phyloP scores from a whole-genome alignment of 2,113 vertebrate species.

The Colius striatus region DNA sequence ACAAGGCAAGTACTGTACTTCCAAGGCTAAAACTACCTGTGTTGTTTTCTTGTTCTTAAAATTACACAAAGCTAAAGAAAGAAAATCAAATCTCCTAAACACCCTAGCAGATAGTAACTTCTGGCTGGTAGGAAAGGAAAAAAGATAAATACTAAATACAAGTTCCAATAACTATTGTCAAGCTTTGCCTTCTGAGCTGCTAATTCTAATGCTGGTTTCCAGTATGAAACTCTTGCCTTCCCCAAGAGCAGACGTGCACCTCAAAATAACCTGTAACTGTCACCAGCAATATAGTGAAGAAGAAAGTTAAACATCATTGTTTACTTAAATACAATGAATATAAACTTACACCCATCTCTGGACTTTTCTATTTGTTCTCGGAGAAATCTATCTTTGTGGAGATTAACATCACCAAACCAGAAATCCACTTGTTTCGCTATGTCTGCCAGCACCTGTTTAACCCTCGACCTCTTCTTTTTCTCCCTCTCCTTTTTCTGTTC shows the following conservation, averaged over 20 bases:
- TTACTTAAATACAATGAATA: neutral
- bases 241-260: fast-evolving
- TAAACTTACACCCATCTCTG: conserved; percentile 90
- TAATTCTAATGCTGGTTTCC: neutral
- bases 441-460: conserved; percentile 94
- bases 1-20: neutral
- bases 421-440: conserved; percentile 97
- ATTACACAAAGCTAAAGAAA: neutral
- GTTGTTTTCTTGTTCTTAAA: neutral
- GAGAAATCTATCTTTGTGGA: conserved; percentile 94
- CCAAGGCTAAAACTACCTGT: neutral
- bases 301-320: neutral
- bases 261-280: neutral
- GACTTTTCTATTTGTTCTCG: conserved; percentile 92
- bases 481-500: conserved; percentile 89
- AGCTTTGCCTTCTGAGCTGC: neutral
- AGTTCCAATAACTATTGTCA: neutral
- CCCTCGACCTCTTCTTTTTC: conserved; percentile 94
- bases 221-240: neutral
- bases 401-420: conserved; percentile 98
- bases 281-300: neutral
- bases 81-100: neutral
- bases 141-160: neutral
- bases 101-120: neutral
- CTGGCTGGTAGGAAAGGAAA: neutral